Evolutionary conservation across 30 jellyfish, hydroid and myxozoan species (phyloP), one percentile per base, ranked within the genome.

Genomic region (Aurelia coerulea): DNA sequence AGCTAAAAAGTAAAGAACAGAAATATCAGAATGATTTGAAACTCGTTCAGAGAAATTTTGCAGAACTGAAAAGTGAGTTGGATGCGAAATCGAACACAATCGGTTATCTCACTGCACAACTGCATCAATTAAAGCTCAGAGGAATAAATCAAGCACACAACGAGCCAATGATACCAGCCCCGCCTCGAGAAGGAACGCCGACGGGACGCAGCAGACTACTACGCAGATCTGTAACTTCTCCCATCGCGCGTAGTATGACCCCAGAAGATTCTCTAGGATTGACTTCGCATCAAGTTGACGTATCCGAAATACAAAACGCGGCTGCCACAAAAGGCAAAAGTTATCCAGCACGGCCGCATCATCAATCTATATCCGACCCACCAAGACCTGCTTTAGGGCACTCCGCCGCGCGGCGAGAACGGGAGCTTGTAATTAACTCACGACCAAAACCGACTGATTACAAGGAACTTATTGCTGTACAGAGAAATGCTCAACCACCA

Each of bases 381-480:
- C 83, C 98, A 39, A 67, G 95, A 37, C 95, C 96, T 5, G 91
- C 94, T 32, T 37, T 73, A 14, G 98, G 96, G 41, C 96, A 84
- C 58, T 91, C 98, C 3, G 80, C 90, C 32, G 84, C 91, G 19
- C 71, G 92, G 23, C 37, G 98, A 73, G 98, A 85, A 52, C 85
- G 91, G 32, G 96, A 91, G 58, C 60, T 90, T 34, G 86, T 73
- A 0, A 15, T 62, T 17, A 23, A 15, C 31, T 17, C 89, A 16
- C 84, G 91, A 54, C 96, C 95, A 34, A 77, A 84, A 71, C 97
- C 98, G 23, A 23, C 65, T 13, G 98, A 88, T 73, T 93, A 93
- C 68, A 95, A 88, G 53, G 98, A 93, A 5, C 68, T 93, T 62
- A 76, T 93, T 32, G 65, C 63, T 53, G 85, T 69, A 10, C 90